These are phyloP conservation scores for Apotomis turbidana DNA, from an alignment of 2,888 invertebrate genomes.

Conservation along the genomic window DNA sequence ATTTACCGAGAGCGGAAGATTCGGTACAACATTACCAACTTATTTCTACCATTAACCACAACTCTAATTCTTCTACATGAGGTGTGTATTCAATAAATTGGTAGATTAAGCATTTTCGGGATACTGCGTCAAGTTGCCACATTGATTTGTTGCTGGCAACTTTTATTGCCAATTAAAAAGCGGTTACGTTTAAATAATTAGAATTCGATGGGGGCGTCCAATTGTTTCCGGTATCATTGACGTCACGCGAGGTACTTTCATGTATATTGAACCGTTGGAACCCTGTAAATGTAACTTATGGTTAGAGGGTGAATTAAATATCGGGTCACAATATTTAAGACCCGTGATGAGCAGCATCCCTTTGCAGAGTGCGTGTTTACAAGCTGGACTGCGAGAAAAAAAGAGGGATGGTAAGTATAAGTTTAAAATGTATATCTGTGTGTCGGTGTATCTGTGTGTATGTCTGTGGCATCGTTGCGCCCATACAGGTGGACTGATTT, in stretches of 20 bases:
- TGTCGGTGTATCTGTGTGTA: too few relatives aligned
- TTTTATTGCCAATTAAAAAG: constrained; percentile 42
- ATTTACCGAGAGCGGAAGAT: constrained; percentile 41
- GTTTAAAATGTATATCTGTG: too few relatives aligned
- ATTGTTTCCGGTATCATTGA: constrained; percentile 29
- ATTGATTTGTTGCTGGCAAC: constrained; percentile 45
- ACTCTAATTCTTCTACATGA: background rate
- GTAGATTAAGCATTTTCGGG: background rate
- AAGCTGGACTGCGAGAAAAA: too few relatives aligned
- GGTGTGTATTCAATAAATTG: background rate
- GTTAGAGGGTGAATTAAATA: background rate
- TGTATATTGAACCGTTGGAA: background rate
- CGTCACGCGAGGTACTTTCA: constrained; percentile 31
- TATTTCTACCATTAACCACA: background rate
- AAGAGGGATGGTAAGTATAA: too few relatives aligned
- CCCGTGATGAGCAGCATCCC: too few relatives aligned
- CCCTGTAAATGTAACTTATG: background rate
- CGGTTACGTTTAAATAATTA: constrained; percentile 46
- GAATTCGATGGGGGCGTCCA: constrained; percentile 37
- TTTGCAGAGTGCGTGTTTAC: too few relatives aligned
- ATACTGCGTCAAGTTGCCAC: constrained; percentile 40
- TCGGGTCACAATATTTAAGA: too few relatives aligned
- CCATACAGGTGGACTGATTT: too few relatives aligned
- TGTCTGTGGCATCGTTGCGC: too few relatives aligned
- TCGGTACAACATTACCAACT: constrained; percentile 13